Percentiles rank a stretch among this genome's conserved stretches.
Evolutionary conservation across 2,797 vertebrate species (phyloP).

Genomic region (Acipenser ruthenus): DNA sequence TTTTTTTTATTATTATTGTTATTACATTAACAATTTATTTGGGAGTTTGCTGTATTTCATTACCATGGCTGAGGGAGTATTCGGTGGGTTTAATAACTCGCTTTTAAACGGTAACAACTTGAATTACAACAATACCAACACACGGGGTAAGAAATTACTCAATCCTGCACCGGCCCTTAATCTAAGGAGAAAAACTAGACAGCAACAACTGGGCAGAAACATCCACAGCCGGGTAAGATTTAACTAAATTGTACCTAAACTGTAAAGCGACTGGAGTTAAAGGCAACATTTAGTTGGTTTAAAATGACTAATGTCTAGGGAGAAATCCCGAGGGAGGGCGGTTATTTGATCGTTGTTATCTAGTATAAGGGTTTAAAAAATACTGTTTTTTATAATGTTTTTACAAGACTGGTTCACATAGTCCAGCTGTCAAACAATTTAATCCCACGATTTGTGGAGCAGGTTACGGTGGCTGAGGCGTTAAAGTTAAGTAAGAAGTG

Average conservation of each 20-base stretch:
- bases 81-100: neutral
- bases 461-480: too few relatives aligned
- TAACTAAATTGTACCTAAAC: constrained; percentile 17
- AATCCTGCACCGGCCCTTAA: constrained; percentile 8
- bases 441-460: too few relatives aligned
- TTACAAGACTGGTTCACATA: too few relatives aligned
- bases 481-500: too few relatives aligned
- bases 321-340: too few relatives aligned
- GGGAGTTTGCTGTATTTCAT: neutral
- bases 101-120: constrained; percentile 15
- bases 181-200: constrained; percentile 28
- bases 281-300: neutral
- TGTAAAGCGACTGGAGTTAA: neutral
- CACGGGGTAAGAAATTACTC: constrained; percentile 28
- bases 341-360: too few relatives aligned
- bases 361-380: too few relatives aligned
- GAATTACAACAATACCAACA: constrained; percentile 13
- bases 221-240: constrained; percentile 23
- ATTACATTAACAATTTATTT: neutral
- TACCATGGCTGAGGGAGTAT: constrained; percentile 31
- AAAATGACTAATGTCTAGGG: too few relatives aligned
- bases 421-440: too few relatives aligned
- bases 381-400: too few relatives aligned
- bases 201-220: constrained; percentile 26
- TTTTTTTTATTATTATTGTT: neutral